Evolutionary conservation across 2,888 invertebrate species (phyloP).

Genomic region (Chrysolina oricalcia): DNA sequence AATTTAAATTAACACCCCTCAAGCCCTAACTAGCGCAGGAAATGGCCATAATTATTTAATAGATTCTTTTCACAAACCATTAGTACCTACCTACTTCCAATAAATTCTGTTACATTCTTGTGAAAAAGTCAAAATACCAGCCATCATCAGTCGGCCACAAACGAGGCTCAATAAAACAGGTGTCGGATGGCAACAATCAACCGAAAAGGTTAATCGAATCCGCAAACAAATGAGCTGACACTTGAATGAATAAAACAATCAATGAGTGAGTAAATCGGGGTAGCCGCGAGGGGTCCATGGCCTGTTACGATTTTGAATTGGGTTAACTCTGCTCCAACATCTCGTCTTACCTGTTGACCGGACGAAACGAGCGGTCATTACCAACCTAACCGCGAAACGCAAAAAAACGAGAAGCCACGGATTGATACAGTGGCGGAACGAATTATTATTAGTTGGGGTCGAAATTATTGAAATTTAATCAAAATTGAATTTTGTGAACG

Average conservation of each 20-base stretch:
- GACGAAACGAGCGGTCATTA: slow-evolving; percentile 30
- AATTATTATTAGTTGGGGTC: not conserved
- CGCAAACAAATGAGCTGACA: slow-evolving; percentile 3
- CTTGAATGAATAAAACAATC: slow-evolving; percentile 44
- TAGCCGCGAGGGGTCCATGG: slow-evolving; percentile 47
- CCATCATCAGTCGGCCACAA: too few relatives aligned
- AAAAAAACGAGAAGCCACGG: not conserved
- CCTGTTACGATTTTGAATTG: slow-evolving; percentile 36
- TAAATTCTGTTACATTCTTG: too few relatives aligned
- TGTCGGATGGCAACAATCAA: not conserved
- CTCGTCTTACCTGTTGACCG: slow-evolving; percentile 25
- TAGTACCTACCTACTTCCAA: too few relatives aligned
- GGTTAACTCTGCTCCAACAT: slow-evolving; percentile 16
- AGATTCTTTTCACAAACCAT: too few relatives aligned
- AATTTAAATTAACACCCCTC: too few relatives aligned
- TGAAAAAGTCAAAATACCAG: too few relatives aligned
- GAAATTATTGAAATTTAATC: too few relatives aligned
- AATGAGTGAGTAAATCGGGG: slow-evolving; percentile 49
- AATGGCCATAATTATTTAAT: too few relatives aligned
- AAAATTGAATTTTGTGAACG: too few relatives aligned
- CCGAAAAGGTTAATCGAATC: not conserved
- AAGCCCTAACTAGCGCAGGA: too few relatives aligned
- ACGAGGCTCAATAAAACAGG: not conserved
- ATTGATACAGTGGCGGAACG: slow-evolving; percentile 7
- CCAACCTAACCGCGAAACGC: slow-evolving; percentile 20